These are phyloP conservation scores for Malacosoma neustria DNA, from an alignment of 2,888 invertebrate genomes.

Conservation along the genomic window DNA sequence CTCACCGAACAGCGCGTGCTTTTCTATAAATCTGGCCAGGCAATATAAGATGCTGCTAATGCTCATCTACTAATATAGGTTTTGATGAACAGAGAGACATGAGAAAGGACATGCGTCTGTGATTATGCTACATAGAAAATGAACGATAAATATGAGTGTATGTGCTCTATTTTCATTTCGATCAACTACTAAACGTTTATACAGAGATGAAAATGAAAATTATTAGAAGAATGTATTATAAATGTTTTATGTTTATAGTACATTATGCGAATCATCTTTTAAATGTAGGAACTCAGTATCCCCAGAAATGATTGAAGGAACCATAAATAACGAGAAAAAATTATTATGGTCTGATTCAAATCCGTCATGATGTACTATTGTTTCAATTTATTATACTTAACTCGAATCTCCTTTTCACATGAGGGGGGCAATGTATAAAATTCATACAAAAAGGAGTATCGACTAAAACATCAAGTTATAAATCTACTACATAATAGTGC, in stretches of 20 bases:
- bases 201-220: constrained; percentile 33
- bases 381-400: not conserved
- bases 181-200: constrained; percentile 32
- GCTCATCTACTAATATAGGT: constrained; percentile 24
- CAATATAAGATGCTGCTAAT: constrained; percentile 28
- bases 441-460: constrained; percentile 25
- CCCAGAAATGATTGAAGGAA: not conserved
- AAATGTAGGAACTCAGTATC: too few species aligned
- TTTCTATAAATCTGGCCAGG: constrained; percentile 35
- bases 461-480: constrained; percentile 35
- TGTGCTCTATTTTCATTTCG: constrained; percentile 26
- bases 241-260: constrained; percentile 16
- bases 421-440: constrained; percentile 4
- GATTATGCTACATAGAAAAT: constrained; percentile 22
- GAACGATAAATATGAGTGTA: constrained; percentile 10
- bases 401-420: constrained; percentile 15
- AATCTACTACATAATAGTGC: constrained; percentile 48
- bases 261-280: constrained; percentile 23
- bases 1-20: constrained; percentile 46
- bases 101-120: constrained; percentile 51
- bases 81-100: constrained; percentile 32
- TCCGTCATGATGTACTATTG: constrained; percentile 14
- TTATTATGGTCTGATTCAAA: too few species aligned
- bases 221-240: too few species aligned
- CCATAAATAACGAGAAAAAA: too few species aligned